phyloP scores from a whole-genome alignment of 2,888 invertebrate species.

The Drosophila rellima region DNA sequence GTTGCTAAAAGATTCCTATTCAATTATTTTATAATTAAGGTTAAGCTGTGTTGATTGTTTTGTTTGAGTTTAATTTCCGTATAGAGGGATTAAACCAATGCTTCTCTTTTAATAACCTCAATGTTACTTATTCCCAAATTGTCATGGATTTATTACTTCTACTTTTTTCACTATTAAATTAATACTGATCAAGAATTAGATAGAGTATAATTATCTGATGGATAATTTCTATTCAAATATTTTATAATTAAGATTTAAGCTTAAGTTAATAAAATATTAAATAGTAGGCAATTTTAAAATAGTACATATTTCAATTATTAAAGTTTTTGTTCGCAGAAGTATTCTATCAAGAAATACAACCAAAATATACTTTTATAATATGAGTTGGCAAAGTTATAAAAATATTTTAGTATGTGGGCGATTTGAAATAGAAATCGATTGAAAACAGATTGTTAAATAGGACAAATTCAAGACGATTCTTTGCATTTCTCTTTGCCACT shows the following conservation, averaged over 20 bases:
- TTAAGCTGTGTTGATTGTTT: no score
- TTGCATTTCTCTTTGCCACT: conserved; percentile 29
- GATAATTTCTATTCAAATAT: neutral
- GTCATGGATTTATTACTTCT: neutral
- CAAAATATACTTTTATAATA: neutral
- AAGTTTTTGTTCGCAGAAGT: no score
- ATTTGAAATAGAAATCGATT: neutral
- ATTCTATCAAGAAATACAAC: no score
- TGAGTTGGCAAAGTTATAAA: neutral
- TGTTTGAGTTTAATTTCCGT: no score
- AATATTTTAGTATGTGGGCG: conserved; percentile 14
- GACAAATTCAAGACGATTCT: conserved; percentile 17
- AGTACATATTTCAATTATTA: no score
- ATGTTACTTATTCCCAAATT: neutral
- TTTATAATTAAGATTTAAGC: neutral
- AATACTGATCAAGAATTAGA: neutral
- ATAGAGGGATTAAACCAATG: no score
- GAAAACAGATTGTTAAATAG: conserved; percentile 3
- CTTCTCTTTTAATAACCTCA: no score
- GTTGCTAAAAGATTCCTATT: neutral
- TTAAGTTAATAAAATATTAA: neutral
- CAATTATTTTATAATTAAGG: neutral
- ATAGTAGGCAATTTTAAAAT: neutral
- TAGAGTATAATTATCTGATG: neutral
- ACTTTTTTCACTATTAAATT: neutral